These are phyloP conservation scores for Triplophysa yarkandensis DNA, from an alignment of 2,797 vertebrate species.

Conservation along the genomic window DNA sequence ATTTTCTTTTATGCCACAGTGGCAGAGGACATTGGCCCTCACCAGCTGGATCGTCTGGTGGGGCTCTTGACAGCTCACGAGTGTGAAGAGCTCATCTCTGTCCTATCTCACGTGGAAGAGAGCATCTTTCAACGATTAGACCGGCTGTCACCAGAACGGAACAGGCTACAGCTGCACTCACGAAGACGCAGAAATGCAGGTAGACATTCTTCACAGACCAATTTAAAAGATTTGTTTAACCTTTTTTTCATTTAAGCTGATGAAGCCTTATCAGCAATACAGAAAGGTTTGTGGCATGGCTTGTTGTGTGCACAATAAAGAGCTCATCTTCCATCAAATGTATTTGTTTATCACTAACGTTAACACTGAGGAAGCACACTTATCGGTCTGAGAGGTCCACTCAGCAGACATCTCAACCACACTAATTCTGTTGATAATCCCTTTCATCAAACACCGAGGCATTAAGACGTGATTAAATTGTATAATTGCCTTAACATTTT, in stretches of 20 bases:
- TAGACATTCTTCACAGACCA: conserved; percentile 16
- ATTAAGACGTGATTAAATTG: conserved; percentile 42
- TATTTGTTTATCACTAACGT: conserved; percentile 25
- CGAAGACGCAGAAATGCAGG: conserved; percentile 64
- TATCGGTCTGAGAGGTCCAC: conserved; percentile 26
- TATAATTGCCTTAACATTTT: conserved; percentile 51
- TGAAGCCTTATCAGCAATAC: not conserved
- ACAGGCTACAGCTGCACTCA: conserved; percentile 53
- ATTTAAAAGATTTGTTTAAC: conserved; percentile 1
- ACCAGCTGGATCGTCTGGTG: conserved; percentile 80
- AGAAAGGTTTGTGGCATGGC: not conserved
- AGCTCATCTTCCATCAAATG: conserved; percentile 14
- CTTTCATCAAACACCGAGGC: conserved; percentile 37
- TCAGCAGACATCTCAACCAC: conserved; percentile 29
- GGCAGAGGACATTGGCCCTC: conserved; percentile 72
- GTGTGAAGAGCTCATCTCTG: conserved; percentile 75
- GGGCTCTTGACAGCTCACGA: conserved; percentile 78
- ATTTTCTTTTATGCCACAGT: conserved; percentile 52
- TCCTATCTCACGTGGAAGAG: conserved; percentile 70
- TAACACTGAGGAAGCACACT: not conserved
- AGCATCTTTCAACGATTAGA: conserved; percentile 67
- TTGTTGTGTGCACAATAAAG: conserved; percentile 15
- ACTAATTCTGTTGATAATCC: conserved; percentile 32
- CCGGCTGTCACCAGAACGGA: conserved; percentile 64
- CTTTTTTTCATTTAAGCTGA: conserved; percentile 8